These are phyloP conservation scores for Atlantisia rogersi DNA, from an alignment of 2,113 vertebrate genomes.

Conservation along the genomic window DNA sequence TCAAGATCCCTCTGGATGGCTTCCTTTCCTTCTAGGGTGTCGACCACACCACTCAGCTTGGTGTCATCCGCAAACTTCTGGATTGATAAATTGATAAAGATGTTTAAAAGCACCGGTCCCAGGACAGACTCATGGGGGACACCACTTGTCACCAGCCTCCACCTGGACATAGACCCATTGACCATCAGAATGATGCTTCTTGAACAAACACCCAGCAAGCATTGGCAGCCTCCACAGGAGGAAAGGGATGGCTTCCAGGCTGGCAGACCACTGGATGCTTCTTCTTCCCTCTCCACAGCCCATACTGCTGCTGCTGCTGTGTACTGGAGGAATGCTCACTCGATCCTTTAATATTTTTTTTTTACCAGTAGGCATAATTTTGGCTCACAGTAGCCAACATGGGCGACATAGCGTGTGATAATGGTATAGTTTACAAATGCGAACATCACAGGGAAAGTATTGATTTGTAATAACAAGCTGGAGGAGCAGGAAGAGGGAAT, in stretches of 20 bases:
- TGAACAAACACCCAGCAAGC: background rate
- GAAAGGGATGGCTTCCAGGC: background rate
- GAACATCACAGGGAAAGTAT: conserved; percentile 33
- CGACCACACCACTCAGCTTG: too few relatives aligned
- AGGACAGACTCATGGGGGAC: too few relatives aligned
- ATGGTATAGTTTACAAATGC: conserved; percentile 36
- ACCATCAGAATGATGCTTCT: background rate
- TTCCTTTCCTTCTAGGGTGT: too few relatives aligned
- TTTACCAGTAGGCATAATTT: background rate
- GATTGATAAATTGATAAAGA: too few relatives aligned
- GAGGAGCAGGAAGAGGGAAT: conserved; percentile 33
- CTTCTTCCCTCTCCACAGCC: background rate
- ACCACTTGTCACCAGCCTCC: too few relatives aligned
- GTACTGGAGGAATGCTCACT: background rate
- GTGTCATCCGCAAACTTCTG: too few relatives aligned
- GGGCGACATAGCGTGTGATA: background rate
- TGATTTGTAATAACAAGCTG: conserved; percentile 63
- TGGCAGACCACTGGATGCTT: background rate
- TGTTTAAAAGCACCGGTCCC: too few relatives aligned
- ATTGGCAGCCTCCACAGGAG: background rate
- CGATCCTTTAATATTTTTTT: background rate
- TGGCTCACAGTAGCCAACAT: background rate
- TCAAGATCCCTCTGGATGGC: too few relatives aligned
- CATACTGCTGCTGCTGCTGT: background rate
- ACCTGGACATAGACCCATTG: too few relatives aligned